Conservation (phyloP, 2,113 vertebrate species). For the Picathartes gymnocephalus region DNA sequence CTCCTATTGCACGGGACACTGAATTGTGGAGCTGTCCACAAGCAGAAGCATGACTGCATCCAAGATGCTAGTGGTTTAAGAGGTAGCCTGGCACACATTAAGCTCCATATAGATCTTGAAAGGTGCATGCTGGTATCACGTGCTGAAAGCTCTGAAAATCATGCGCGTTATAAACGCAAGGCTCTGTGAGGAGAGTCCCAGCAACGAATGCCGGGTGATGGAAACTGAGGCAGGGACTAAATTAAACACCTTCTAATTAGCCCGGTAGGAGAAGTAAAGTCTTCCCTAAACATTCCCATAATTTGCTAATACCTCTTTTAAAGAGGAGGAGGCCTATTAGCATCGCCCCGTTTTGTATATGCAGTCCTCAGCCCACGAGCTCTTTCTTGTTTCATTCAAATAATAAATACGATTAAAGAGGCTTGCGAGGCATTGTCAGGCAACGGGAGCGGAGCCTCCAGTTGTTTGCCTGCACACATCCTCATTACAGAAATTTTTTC, state of each 20-base stretch:
- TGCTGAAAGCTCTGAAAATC: conserved; percentile 36
- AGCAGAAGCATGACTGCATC: background rate
- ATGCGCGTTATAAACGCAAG: background rate
- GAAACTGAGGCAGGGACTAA: conserved; percentile 43
- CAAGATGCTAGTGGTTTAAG: background rate
- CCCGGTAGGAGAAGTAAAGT: conserved; percentile 6
- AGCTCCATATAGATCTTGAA: background rate
- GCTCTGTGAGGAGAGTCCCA: background rate
- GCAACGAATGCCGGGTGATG: background rate
- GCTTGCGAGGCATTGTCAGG: conserved; percentile 17
- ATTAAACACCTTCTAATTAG: conserved; percentile 31
- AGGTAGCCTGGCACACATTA: background rate
- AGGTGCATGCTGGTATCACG: conserved; percentile 33
- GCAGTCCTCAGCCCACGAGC: conserved; percentile 32
- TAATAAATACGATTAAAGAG: conserved; percentile 24
- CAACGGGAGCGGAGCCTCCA: conserved; percentile 35
- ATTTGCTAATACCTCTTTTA: conserved; percentile 37
- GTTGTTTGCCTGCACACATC: conserved; percentile 47
- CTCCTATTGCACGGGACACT: background rate
- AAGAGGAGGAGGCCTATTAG: conserved; percentile 36
- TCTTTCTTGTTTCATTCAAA: conserved; percentile 42
- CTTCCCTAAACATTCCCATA: conserved; percentile 40
- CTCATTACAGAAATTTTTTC: conserved; percentile 33
- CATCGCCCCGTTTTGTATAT: background rate
- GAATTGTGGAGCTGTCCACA: conserved; percentile 22